Evolutionary conservation across 2,113 vertebrate genomes (phyloP).

Genomic region (Sakesphorus luctuosus): DNA sequence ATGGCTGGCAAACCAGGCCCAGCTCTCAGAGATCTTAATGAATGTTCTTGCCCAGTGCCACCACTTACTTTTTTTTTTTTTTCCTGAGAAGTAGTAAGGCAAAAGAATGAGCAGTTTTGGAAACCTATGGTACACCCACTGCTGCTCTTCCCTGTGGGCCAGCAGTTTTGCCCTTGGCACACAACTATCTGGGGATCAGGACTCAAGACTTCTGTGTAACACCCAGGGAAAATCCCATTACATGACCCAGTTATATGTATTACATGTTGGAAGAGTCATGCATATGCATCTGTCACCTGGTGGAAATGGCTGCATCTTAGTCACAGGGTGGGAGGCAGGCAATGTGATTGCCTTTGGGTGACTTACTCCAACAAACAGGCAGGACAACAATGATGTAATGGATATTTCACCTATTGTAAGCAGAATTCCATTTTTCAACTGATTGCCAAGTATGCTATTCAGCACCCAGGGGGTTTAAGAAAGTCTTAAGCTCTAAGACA

Average conservation of each 20-base stretch:
- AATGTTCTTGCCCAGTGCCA: background rate
- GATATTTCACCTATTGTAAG: conserved; percentile 33
- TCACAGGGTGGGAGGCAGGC: background rate
- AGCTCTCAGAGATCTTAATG: background rate
- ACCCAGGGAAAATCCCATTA: background rate
- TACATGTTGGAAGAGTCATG: background rate
- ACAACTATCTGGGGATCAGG: background rate
- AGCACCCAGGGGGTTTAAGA: conserved; percentile 4
- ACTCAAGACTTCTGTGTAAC: background rate
- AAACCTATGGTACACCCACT: background rate
- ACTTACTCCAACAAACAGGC: background rate
- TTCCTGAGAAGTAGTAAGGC: background rate
- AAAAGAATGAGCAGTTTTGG: background rate
- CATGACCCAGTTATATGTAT: background rate
- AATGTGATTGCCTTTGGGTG: background rate
- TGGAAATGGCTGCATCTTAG: background rate
- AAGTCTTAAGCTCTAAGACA: conserved; percentile 25
- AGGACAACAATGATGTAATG: conserved; percentile 15
- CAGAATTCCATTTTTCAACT: conserved; percentile 19
- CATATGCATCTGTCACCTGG: background rate
- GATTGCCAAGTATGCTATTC: conserved; percentile 11
- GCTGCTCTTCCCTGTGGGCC: background rate
- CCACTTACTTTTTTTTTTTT: background rate
- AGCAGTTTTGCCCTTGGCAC: background rate
- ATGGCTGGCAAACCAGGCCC: background rate